phyloP scores from a whole-genome alignment of 1,140 invertebrate species.

The Lordiphosa stackelbergi region DNA sequence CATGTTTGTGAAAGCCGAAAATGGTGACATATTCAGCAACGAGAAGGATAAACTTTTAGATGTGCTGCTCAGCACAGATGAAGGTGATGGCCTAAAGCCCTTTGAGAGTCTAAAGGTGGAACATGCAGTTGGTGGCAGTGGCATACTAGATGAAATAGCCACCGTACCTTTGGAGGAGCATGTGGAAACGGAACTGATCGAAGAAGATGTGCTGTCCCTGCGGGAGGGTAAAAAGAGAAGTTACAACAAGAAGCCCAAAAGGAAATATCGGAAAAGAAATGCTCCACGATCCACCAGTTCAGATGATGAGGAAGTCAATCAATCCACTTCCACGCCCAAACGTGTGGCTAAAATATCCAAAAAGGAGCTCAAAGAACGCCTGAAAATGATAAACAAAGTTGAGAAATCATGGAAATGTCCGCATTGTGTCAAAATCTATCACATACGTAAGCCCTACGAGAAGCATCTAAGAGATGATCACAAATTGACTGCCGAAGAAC shows the following conservation, averaged over 20 bases:
- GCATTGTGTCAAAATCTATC: constrained; percentile 71
- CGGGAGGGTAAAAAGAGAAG: constrained; percentile 13
- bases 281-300: constrained; percentile 17
- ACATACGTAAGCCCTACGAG: constrained; percentile 72
- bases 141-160: constrained; percentile 64
- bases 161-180: constrained; percentile 55
- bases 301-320: constrained; percentile 1
- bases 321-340: constrained; percentile 19
- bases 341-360: constrained; percentile 63
- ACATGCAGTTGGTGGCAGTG: constrained; percentile 30
- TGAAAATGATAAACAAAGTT: constrained; percentile 68
- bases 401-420: constrained; percentile 71
- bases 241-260: constrained; percentile 27
- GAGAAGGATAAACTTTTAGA: constrained; percentile 69
- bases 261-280: constrained; percentile 56
- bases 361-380: constrained; percentile 62
- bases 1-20: constrained; percentile 58
- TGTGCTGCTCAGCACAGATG: constrained; percentile 49
- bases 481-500: constrained; percentile 48
- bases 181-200: constrained; percentile 28
- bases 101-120: constrained; percentile 60
- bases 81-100: constrained; percentile 46
- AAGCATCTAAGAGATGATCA: constrained; percentile 72
- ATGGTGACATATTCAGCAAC: constrained; percentile 57
- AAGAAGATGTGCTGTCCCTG: constrained; percentile 62